Conservation (phyloP, 2,888 invertebrate genomes). For the Drosophila pseudotalamancana region DNA sequence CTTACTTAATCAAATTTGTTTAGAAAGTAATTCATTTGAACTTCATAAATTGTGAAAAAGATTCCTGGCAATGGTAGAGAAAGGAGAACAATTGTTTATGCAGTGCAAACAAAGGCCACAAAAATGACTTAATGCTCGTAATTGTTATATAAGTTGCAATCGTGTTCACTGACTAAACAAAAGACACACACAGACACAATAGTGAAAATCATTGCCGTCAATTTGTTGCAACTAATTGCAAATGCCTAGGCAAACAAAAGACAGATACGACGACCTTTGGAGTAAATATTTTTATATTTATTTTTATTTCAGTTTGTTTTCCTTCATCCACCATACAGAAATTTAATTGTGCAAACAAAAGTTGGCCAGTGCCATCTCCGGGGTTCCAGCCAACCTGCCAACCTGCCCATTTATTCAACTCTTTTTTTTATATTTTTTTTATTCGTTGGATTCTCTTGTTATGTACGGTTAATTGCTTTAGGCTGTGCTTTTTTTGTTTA, state of each 20-base stretch:
- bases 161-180: conserved; percentile 24
- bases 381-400: conserved; percentile 17
- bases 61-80: too few species aligned
- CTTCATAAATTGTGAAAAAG: conserved; percentile 2
- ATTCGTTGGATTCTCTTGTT: conserved; percentile 34
- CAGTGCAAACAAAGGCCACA: conserved; percentile 2
- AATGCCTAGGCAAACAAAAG: conserved; percentile 54
- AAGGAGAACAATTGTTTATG: background rate
- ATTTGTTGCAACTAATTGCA: conserved; percentile 72
- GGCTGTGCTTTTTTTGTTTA: conserved; percentile 37
- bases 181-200: conserved; percentile 23
- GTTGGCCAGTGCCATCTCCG: conserved; percentile 50
- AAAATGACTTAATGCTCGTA: conserved; percentile 37
- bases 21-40: too few species aligned
- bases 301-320: conserved; percentile 20
- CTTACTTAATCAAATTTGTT: too few species aligned
- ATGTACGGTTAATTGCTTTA: conserved; percentile 72
- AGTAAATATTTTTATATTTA: conserved; percentile 29
- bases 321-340: conserved; percentile 31
- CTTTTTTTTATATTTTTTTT: conserved; percentile 5
- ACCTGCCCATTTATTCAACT: conserved; percentile 29
- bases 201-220: conserved; percentile 53
- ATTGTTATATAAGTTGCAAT: conserved; percentile 41
- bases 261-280: conserved; percentile 53
- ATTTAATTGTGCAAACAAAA: conserved; percentile 69